These are phyloP conservation scores for Bos javanicus DNA, from an alignment of 2,113 vertebrate genomes.

Conservation along the genomic window DNA sequence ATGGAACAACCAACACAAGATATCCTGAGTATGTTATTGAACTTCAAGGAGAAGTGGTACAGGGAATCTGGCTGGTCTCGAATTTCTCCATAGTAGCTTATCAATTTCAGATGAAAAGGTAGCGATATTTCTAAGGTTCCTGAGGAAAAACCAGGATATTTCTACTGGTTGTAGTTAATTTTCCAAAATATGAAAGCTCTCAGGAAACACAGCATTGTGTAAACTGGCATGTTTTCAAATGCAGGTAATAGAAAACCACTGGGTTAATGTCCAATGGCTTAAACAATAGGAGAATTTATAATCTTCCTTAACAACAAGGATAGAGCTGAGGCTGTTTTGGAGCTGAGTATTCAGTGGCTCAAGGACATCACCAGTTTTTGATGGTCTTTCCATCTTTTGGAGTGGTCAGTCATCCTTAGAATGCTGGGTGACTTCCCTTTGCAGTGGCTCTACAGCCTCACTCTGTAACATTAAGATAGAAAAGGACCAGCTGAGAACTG, in stretches of 20 bases:
- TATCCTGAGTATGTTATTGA: background rate
- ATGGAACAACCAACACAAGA: background rate
- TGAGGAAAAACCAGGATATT: background rate
- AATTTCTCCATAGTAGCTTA: accelerated
- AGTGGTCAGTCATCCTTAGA: background rate
- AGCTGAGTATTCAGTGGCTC: background rate
- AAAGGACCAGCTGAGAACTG: background rate
- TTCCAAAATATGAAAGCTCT: background rate
- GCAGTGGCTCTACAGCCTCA: background rate
- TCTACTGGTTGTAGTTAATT: background rate
- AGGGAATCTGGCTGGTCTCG: background rate
- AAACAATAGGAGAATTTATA: too few species aligned
- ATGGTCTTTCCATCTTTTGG: accelerated
- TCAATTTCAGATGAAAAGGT: background rate
- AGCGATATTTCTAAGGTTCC: background rate
- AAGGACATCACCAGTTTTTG: background rate
- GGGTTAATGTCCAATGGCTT: background rate
- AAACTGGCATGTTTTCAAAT: background rate
- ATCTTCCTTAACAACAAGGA: background rate
- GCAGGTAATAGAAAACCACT: background rate
- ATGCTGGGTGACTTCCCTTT: background rate
- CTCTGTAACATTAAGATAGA: background rate
- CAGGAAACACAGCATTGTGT: background rate
- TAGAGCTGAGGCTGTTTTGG: background rate
- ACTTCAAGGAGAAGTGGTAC: background rate